Base-by-base conservation (phyloP, 2,888 invertebrate genomes). In the Cheilosia soror region DNA sequence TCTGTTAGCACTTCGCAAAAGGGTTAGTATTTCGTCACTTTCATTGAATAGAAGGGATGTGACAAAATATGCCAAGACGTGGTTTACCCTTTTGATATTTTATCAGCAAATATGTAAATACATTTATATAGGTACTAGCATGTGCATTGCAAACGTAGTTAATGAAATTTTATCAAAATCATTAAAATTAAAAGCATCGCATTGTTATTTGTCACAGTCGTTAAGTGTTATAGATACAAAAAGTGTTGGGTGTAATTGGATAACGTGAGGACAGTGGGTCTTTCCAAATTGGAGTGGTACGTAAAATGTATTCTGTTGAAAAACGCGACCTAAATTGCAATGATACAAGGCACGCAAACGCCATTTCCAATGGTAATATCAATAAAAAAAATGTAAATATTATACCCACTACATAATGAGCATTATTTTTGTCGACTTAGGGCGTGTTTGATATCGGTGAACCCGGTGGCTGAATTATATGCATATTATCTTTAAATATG, bases 1-100 rank as follows among this genome's bases (percentile, higher is more conserved):
- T 75, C 63, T 84, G 71, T 75, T 73, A 84, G 53, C 83, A 49
- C 66, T 31, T 72, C 27, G 69, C 65, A 58, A 80, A 80, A 80
- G 84, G 75, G 83, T 78, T 73, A 78, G 63, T 57, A 33, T 31
- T 66, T 73, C 63, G 65, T 79, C 65, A 68, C 73, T 51, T 79
- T 58, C 58, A 58, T 53, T 66, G 40, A 53, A 31, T 37, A 31
- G 33, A 42, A 33, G 55, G 47, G 25, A 33, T 58, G 65, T 49
- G 51, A 71, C 47, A 40, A 25, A 65, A 72, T 47, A 29, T 57
- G 27, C 29, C 15, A 15, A 25, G 1, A 5, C 40, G 3, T 55
- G 55, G 53, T 53, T 49, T 60, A 49, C 20, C 62, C 33, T 40
- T 11, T 44, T 53, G 25, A 25, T 75, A 44, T 13, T 11, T 5